Evolutionary conservation across 2,113 vertebrate genomes (phyloP).

Genomic region (Terrapene triunguis): DNA sequence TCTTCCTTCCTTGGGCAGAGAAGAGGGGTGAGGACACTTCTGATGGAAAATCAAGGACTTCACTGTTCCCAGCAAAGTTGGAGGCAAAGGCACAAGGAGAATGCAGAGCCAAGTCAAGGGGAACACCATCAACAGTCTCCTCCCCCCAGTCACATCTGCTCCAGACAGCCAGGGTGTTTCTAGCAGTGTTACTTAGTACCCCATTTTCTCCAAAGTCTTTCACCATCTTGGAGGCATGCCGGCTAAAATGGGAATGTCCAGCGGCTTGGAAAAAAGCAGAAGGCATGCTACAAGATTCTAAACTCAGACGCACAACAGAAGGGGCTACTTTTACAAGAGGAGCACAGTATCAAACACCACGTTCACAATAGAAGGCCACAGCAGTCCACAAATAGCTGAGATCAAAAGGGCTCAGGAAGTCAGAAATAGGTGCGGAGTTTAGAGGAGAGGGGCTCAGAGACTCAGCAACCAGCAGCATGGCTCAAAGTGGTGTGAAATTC

Average conservation of each 20-base stretch:
- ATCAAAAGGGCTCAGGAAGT: background rate
- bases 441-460: background rate
- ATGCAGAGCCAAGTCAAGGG: background rate
- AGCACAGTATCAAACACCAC: fast-evolving
- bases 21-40: background rate
- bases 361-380: background rate
- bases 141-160: fast-evolving
- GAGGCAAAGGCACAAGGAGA: background rate
- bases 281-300: fast-evolving
- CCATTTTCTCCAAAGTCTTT: background rate
- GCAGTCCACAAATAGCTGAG: background rate
- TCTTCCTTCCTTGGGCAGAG: background rate
- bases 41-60: background rate
- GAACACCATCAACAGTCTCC: background rate
- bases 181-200: background rate
- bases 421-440: background rate
- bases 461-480: background rate
- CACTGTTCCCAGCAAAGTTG: fast-evolving
- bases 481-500: background rate
- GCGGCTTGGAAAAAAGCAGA: background rate
- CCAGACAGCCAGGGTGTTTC: background rate
- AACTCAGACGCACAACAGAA: background rate
- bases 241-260: fast-evolving
- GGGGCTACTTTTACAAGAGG: background rate
- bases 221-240: fast-evolving